A percentile compares a stretch with the other conserved stretches of the same genome.
Conservation (phyloP, 2,888 invertebrate genomes). For the Acholoe squamosa region DNA sequence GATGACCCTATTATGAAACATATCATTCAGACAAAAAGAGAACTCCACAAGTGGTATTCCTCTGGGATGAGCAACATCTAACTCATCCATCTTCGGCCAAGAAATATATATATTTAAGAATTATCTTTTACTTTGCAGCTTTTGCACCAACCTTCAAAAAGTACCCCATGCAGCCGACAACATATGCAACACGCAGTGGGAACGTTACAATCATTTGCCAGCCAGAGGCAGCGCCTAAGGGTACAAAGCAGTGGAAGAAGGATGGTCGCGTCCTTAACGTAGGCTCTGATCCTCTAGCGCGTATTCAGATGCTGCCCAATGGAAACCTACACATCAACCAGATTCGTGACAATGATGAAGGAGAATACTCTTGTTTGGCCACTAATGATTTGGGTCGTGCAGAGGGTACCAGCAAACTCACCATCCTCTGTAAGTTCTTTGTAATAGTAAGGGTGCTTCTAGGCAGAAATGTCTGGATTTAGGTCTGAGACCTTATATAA, state of each 20-base stretch:
- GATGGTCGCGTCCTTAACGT: constrained; percentile 68
- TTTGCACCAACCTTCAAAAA: constrained; percentile 94
- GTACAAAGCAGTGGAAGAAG: constrained; percentile 71
- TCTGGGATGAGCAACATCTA: too few relatives aligned
- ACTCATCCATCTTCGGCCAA: too few relatives aligned
- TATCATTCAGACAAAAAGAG: too few relatives aligned
- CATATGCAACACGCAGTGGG: constrained; percentile 94
- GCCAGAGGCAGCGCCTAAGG: constrained; percentile 94
- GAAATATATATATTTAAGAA: too few relatives aligned
- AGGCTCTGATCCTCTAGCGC: constrained; percentile 48
- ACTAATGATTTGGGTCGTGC: constrained; percentile 80
- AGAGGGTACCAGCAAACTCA: constrained; percentile 73
- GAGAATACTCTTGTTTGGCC: constrained; percentile 92
- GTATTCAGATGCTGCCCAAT: constrained; percentile 72
- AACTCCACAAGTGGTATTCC: too few relatives aligned
- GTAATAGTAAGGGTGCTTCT: too few relatives aligned
- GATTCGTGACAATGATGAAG: constrained; percentile 90
- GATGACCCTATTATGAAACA: too few relatives aligned
- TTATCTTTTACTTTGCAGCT: constrained; percentile 74
- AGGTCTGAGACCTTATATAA: too few relatives aligned
- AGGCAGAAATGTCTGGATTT: too few relatives aligned
- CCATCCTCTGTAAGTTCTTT: constrained; percentile 73
- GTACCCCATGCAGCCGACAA: constrained; percentile 93
- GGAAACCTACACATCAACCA: constrained; percentile 89
- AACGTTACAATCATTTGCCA: constrained; percentile 95